Base-by-base conservation (phyloP, 2,888 invertebrate species). In the Alitta virens region DNA sequence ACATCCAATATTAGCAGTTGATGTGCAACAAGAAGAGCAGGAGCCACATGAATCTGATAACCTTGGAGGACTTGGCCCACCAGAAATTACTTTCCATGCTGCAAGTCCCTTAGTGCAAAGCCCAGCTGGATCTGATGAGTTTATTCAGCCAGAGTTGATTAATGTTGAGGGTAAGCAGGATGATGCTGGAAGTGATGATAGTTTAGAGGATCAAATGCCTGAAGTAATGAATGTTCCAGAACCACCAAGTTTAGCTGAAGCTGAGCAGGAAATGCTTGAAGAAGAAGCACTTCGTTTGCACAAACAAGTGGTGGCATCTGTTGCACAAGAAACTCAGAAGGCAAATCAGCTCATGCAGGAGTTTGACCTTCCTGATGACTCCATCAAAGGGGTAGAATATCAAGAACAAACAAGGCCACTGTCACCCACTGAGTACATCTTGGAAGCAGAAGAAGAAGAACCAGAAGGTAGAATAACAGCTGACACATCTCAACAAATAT, bases 401-500 rank as follows among this genome's bases (percentile, higher is more conserved):
- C 58, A 55, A 18, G 55, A 53, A 51, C 55, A 49, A n/a, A 56
- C 67, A 16, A 70, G 75, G 59, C 77, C 76, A 2, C 64, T 76
- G 2, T 77, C 77, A 16, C 77, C 77, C 7, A 75, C 74, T 50
- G 76, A 76, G 40, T 77, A 74, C 60, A 75, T 74, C 16, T 66
- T 77, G 7, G 75, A 75, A 61, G 66, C 71, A 7, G 73, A 72
- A 18, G 54, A 69, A 24, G 54, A 62, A 16, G 75, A 77, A 42
- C 63, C 70, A 3, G 75, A 74, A 55, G 74, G 76, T 26, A 66
- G 74, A 54, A 67, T 78, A 7, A 70, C 68, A 26, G 69, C 74
- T 38, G 78, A 79, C 58, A 75, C 74, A 16, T 74, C 77, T 3
- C 75, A 79, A 58, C 77, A 76, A 61, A 78, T 77, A 46, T 78